A percentile compares a stretch with the other conserved stretches of the same genome.
Evolutionary conservation across 2,797 vertebrate species (phyloP).

Genomic region (Sylvilagus floridanus): DNA sequence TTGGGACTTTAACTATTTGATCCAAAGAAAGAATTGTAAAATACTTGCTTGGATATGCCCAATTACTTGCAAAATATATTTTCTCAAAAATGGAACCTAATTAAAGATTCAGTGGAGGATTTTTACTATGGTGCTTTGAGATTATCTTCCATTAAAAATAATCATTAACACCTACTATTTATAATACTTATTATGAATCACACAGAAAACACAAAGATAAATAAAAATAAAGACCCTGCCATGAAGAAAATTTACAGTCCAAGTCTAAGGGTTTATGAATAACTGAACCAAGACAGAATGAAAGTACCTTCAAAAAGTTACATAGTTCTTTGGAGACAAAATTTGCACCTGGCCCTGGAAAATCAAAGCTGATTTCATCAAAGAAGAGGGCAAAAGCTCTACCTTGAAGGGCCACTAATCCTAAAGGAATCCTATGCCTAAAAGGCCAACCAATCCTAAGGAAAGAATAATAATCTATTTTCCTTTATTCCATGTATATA

Average conservation of each 20-base stretch:
- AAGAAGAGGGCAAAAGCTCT: neutral
- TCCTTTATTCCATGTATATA: neutral
- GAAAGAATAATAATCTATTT: neutral
- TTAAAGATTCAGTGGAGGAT: conserved; percentile 52
- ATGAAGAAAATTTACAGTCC: neutral
- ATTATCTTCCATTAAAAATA: conserved; percentile 42
- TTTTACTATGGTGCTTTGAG: conserved; percentile 3
- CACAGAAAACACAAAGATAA: conserved; percentile 62
- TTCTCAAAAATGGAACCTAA: conserved; percentile 53
- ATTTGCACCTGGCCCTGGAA: neutral
- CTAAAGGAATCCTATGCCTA: neutral
- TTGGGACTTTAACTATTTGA: neutral
- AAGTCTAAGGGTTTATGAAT: neutral
- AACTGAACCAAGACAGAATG: neutral
- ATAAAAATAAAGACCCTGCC: conserved; percentile 38
- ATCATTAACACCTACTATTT: conserved; percentile 15
- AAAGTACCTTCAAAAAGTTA: neutral
- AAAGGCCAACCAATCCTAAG: neutral
- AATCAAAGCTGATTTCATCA: conserved; percentile 14
- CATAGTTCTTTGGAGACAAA: neutral
- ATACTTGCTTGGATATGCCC: conserved; percentile 1
- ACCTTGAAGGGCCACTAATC: neutral
- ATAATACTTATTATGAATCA: conserved; percentile 33
- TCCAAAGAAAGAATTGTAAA: conserved; percentile 52
- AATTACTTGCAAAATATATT: conserved; percentile 57